Evolutionary conservation across 2,888 invertebrate genomes (phyloP).

Genomic region (Harpagoxenus sublaevis): DNA sequence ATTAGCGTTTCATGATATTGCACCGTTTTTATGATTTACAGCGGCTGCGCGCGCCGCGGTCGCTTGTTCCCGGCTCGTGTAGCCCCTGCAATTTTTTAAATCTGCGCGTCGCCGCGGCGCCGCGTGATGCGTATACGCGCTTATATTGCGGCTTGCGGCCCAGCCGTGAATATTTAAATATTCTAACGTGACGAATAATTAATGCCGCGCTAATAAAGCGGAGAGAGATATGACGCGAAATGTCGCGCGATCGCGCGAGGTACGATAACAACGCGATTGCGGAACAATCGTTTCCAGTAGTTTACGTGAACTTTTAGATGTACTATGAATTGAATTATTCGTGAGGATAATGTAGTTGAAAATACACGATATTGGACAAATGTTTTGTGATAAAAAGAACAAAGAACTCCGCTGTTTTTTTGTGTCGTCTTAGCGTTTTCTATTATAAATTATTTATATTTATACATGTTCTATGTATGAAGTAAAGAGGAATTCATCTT

Average conservation of each 20-base stretch:
- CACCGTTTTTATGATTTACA: constrained; percentile 73
- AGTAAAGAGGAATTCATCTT: background rate
- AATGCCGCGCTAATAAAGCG: constrained; percentile 66
- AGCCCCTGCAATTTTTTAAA: constrained; percentile 70
- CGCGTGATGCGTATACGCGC: constrained; percentile 51
- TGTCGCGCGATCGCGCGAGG: constrained; percentile 2
- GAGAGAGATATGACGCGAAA: constrained; percentile 10
- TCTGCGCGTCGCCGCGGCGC: constrained; percentile 56
- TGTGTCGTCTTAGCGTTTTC: background rate
- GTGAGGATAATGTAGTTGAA: background rate
- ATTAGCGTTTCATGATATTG: constrained; percentile 76
- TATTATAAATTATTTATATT: constrained; percentile 11
- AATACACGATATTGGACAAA: background rate
- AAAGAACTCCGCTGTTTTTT: background rate
- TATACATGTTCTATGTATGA: background rate
- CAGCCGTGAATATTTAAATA: constrained; percentile 71
- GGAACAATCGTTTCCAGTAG: constrained; percentile 16
- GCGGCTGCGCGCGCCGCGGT: constrained; percentile 53
- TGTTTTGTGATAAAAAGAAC: background rate
- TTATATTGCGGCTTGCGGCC: background rate
- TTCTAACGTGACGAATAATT: constrained; percentile 65
- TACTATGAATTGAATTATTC: constrained; percentile 5
- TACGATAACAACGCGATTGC: constrained; percentile 7
- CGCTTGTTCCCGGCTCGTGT: constrained; percentile 58
- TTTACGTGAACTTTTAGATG: constrained; percentile 2